These are phyloP conservation scores for Taenaris catops DNA, from an alignment of 2,888 invertebrate genomes.

Conservation along the genomic window DNA sequence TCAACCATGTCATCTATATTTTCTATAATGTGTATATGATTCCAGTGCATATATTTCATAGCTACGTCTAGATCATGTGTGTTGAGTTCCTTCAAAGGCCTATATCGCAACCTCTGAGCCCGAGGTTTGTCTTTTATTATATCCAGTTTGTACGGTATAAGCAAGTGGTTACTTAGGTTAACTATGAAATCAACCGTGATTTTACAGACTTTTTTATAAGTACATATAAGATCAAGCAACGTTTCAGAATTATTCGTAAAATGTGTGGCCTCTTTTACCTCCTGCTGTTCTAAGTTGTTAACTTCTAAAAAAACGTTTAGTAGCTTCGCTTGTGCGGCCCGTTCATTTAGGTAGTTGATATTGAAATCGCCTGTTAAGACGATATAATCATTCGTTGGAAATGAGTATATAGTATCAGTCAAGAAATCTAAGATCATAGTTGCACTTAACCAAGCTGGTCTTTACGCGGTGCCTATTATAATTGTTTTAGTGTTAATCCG, in stretches of 20 bases:
- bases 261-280: background rate
- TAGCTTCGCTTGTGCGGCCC: background rate
- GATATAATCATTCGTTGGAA: background rate
- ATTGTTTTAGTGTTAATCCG: background rate
- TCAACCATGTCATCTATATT: too few species aligned
- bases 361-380: background rate
- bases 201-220: too few species aligned
- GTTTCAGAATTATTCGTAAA: background rate
- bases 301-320: background rate
- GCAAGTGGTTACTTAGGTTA: too few species aligned
- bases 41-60: too few species aligned
- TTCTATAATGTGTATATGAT: too few species aligned
- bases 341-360: background rate
- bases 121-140: too few species aligned
- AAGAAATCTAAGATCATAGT: background rate
- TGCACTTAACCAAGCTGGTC: background rate
- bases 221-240: background rate
- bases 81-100: too few species aligned
- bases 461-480: background rate
- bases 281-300: background rate
- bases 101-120: too few species aligned
- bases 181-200: too few species aligned
- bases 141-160: too few species aligned
- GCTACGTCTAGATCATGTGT: too few species aligned
- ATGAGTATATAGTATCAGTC: background rate